phyloP scores from a whole-genome alignment of 2,888 invertebrate genomes.

The Calliopum simillimum region DNA sequence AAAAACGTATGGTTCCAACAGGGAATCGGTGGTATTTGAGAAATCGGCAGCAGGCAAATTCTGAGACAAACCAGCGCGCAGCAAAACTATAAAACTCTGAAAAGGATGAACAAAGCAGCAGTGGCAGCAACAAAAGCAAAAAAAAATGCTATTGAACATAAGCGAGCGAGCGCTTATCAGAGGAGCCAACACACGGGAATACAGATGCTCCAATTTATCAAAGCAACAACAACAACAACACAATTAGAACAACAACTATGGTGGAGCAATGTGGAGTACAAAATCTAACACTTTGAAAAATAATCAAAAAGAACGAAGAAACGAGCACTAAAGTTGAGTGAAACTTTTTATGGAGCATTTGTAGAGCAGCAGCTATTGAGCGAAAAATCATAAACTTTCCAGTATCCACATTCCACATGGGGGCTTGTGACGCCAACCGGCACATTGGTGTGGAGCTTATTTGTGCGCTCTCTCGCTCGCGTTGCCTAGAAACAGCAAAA shows the following conservation, averaged over 20 bases:
- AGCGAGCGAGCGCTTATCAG: neutral
- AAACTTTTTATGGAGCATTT: neutral
- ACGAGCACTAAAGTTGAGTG: neutral
- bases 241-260: conserved; percentile 38
- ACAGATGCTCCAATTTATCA: conserved; percentile 20
- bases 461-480: neutral
- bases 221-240: conserved; percentile 47
- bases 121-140: neutral
- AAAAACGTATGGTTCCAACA: neutral
- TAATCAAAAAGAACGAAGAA: neutral
- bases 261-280: conserved; percentile 14
- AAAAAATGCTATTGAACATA: neutral
- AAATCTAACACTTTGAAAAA: neutral
- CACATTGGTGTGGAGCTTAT: neutral
- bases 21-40: too few species aligned
- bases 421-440: neutral
- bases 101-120: neutral
- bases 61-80: neutral
- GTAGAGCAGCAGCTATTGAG: neutral
- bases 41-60: too few species aligned
- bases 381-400: neutral
- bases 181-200: conserved; percentile 49
- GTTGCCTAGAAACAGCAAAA: neutral
- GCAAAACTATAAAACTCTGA: neutral
- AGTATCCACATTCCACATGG: conserved; percentile 6